Evolutionary conservation across 2,113 vertebrate species (phyloP).

Genomic region (Rhizomys pruinosus): DNA sequence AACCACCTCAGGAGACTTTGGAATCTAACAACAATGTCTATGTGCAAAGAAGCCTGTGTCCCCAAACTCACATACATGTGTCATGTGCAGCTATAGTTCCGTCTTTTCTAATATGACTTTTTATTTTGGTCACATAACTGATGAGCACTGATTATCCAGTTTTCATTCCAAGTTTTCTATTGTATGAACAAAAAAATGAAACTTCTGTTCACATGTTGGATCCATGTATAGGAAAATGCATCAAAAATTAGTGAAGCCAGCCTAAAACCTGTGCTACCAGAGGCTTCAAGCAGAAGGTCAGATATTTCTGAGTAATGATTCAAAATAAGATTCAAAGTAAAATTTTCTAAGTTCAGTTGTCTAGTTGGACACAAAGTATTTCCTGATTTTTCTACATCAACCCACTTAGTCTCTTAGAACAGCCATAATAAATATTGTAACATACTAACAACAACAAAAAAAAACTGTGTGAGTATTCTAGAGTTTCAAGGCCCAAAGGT

Average conservation of each 20-base stretch:
- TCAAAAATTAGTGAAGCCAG: neutral
- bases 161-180: conserved; percentile 23
- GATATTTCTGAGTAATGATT: neutral
- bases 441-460: neutral
- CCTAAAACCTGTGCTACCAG: neutral
- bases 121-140: neutral
- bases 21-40: neutral
- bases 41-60: neutral
- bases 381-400: neutral
- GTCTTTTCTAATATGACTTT: neutral
- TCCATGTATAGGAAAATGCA: neutral
- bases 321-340: neutral
- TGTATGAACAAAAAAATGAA: neutral
- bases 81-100: neutral
- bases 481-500: neutral
- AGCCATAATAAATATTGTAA: neutral
- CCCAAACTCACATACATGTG: neutral
- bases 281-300: neutral
- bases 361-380: neutral
- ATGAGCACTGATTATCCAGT: too few species aligned
- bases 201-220: neutral
- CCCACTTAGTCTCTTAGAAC: neutral
- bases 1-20: too few species aligned
- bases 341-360: neutral
- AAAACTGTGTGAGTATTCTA: too few species aligned